phyloP scores from a whole-genome alignment of 1,140 invertebrate genomes.

The Charaxes varanes region DNA sequence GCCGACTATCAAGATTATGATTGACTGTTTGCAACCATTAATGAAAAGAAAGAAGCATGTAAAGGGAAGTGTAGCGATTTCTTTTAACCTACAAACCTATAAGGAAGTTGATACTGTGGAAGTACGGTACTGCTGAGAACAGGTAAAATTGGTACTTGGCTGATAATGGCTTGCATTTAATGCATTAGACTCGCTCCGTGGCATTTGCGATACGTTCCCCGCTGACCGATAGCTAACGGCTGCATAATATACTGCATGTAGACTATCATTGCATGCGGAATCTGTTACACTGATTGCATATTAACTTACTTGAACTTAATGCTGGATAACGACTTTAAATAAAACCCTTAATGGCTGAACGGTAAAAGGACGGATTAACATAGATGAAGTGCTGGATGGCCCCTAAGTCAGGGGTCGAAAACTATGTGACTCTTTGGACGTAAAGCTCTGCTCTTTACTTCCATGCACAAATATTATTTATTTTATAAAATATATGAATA shows the following conservation, averaged over 20 bases:
- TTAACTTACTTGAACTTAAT: too few relatives aligned
- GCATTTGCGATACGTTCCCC: slow-evolving; percentile 21
- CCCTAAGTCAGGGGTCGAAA: too few relatives aligned
- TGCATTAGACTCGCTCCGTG: slow-evolving; percentile 19
- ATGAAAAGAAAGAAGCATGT: background rate
- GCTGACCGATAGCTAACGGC: slow-evolving; percentile 31
- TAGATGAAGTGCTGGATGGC: too few relatives aligned
- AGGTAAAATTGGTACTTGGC: slow-evolving; percentile 22
- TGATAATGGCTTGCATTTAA: slow-evolving; percentile 23
- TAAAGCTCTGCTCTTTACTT: too few relatives aligned
- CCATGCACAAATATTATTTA: too few relatives aligned
- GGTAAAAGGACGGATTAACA: too few relatives aligned
- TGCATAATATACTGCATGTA: slow-evolving; percentile 13
- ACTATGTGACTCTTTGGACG: too few relatives aligned
- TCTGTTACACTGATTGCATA: slow-evolving; percentile 7
- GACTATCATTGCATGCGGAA: slow-evolving; percentile 13
- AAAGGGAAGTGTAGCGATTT: background rate
- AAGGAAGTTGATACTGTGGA: slow-evolving; percentile 21
- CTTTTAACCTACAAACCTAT: slow-evolving; percentile 18
- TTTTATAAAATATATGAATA: too few relatives aligned
- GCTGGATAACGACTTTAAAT: too few relatives aligned
- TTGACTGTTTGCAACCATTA: too few relatives aligned
- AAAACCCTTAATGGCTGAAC: too few relatives aligned
- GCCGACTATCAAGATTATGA: too few relatives aligned
- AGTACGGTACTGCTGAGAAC: slow-evolving; percentile 25